phyloP scores from a whole-genome alignment of 2,888 invertebrate genomes.

The Athalia cordata region DNA sequence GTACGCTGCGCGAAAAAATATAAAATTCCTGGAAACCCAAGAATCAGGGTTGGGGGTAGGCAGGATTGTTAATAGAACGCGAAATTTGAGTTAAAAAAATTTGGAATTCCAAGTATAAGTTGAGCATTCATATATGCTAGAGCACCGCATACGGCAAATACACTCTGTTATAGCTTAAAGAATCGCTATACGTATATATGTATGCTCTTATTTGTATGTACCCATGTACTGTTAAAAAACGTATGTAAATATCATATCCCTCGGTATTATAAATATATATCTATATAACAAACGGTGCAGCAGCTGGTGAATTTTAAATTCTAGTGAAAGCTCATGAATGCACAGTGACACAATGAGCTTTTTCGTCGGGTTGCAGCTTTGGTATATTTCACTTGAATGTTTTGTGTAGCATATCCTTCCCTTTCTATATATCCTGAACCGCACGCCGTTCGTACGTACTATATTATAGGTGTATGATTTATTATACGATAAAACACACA shows the following conservation, averaged over 20 bases:
- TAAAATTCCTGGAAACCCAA: background rate
- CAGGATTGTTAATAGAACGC: background rate
- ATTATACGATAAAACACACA: no score
- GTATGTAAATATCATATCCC: background rate
- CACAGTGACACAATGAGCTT: slow-evolving; percentile 35
- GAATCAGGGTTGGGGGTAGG: background rate
- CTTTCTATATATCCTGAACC: background rate
- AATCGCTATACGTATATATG: background rate
- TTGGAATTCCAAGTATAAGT: background rate
- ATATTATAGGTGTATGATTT: no score
- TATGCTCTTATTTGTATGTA: background rate
- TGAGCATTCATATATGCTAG: background rate
- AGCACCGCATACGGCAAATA: slow-evolving; percentile 4
- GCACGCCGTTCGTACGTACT: no score
- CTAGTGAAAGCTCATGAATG: slow-evolving; percentile 33
- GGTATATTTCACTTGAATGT: slow-evolving; percentile 9
- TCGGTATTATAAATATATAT: background rate
- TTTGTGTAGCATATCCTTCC: background rate
- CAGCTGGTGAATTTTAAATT: slow-evolving; percentile 27
- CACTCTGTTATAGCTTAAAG: background rate
- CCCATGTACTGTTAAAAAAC: background rate
- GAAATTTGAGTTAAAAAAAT: slow-evolving; percentile 11
- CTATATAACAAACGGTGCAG: background rate
- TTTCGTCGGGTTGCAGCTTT: slow-evolving; percentile 12
- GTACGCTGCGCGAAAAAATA: no score